These are phyloP conservation scores for Carcinoscorpius rotundicauda DNA, from an alignment of 1,140 invertebrate species.

Conservation along the genomic window DNA sequence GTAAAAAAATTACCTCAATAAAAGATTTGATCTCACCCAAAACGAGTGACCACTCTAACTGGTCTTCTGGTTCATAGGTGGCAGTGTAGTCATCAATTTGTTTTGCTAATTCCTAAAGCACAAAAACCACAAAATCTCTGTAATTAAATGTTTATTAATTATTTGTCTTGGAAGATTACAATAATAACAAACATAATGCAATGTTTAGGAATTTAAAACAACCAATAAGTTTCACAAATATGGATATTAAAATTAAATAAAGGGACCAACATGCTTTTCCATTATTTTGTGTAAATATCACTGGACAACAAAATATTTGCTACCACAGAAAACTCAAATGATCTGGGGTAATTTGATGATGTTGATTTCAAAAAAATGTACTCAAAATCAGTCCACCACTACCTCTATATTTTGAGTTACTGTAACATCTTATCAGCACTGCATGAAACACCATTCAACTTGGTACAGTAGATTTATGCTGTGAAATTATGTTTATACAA, in stretches of 20 bases:
- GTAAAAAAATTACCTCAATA: slow-evolving; percentile 44
- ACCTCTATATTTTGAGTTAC: too few species aligned
- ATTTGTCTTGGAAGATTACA: background rate
- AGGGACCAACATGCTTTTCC: too few species aligned
- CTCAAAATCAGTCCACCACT: too few species aligned
- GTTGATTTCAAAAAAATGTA: too few species aligned
- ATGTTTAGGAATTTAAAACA: background rate
- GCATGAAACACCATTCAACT: too few species aligned
- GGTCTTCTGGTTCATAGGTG: slow-evolving; percentile 91
- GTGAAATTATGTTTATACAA: too few species aligned
- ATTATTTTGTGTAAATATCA: too few species aligned
- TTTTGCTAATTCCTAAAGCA: slow-evolving; percentile 60
- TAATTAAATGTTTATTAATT: background rate
- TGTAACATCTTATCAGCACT: too few species aligned
- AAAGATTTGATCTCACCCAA: slow-evolving; percentile 90
- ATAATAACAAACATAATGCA: background rate
- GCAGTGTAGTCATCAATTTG: slow-evolving; percentile 75
- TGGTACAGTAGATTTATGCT: too few species aligned
- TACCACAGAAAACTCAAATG: too few species aligned
- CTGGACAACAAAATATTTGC: too few species aligned
- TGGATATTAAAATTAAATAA: background rate
- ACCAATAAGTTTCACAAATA: slow-evolving; percentile 7
- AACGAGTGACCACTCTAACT: slow-evolving; percentile 89
- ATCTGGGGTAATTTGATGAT: too few species aligned
- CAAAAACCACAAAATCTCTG: background rate